Conservation (phyloP, 2,888 invertebrate genomes). For the Hanleya hanleyi region DNA sequence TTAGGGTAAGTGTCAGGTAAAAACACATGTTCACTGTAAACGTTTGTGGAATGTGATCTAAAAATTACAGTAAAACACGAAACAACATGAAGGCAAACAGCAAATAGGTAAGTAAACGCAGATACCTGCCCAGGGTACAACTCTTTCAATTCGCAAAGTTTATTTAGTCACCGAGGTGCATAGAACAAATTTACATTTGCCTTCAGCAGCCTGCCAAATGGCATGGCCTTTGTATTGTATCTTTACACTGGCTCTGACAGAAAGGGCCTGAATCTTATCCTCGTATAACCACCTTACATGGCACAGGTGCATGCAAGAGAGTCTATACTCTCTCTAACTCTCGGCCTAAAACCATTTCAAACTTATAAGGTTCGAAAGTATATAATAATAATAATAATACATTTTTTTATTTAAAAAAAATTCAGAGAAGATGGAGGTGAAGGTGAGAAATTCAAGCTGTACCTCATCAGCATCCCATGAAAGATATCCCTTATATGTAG, state of each 20-base stretch:
- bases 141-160: neutral
- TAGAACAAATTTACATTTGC: neutral
- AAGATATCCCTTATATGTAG: too few species aligned
- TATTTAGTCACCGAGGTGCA: conserved; percentile 1
- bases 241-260: neutral
- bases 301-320: too few species aligned
- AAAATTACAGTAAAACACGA: conserved; percentile 4
- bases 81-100: conserved; percentile 11
- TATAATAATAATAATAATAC: too few species aligned
- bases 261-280: neutral
- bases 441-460: too few species aligned
- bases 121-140: neutral
- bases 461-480: too few species aligned
- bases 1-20: neutral
- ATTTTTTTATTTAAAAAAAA: too few species aligned
- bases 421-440: too few species aligned
- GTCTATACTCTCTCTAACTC: too few species aligned
- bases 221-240: conserved; percentile 8
- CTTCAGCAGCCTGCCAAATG: neutral
- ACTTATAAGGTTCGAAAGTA: too few species aligned
- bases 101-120: conserved; percentile 7
- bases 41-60: neutral
- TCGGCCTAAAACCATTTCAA: too few species aligned
- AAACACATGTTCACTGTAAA: neutral
- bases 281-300: too few species aligned